These are phyloP conservation scores for Tetragonula carbonaria DNA, from an alignment of 2,888 invertebrate species.

Conservation along the genomic window DNA sequence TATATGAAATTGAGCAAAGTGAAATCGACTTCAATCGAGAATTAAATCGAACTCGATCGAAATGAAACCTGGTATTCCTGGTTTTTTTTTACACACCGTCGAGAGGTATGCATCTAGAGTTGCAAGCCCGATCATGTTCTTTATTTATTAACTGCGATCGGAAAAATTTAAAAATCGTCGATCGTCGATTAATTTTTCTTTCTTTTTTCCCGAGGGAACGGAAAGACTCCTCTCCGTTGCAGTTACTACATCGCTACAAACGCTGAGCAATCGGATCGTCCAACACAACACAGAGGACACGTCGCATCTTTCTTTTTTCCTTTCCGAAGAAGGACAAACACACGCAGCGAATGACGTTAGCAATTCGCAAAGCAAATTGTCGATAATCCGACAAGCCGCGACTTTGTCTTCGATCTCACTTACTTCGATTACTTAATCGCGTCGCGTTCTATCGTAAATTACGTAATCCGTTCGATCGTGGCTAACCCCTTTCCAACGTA, in stretches of 20 bases:
- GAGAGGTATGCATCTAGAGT: not conserved
- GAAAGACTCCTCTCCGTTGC: too few relatives aligned
- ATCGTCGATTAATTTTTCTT: too few relatives aligned
- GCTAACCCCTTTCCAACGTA: constrained; percentile 15
- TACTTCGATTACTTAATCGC: not conserved
- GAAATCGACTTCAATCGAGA: too few relatives aligned
- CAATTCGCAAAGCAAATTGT: not conserved
- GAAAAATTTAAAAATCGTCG: too few relatives aligned
- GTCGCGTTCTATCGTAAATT: constrained; percentile 7
- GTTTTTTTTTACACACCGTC: too few relatives aligned
- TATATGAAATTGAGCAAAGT: too few relatives aligned
- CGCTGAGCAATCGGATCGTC: not conserved
- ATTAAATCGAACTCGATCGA: too few relatives aligned
- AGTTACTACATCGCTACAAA: too few relatives aligned
- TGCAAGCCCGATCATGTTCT: too few relatives aligned
- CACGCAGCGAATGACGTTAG: constrained; percentile 9
- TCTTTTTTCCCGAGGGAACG: too few relatives aligned
- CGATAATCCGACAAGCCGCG: constrained; percentile 11
- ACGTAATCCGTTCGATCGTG: constrained; percentile 27
- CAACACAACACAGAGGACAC: not conserved
- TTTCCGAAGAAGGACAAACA: not conserved
- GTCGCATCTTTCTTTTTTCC: not conserved
- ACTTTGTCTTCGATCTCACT: constrained; percentile 5
- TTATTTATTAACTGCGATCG: too few relatives aligned
- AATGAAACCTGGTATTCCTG: too few relatives aligned